Evolutionary conservation across 2,113 vertebrate species (phyloP).

Genomic region (Cyphomyrus plagiostoma): DNA sequence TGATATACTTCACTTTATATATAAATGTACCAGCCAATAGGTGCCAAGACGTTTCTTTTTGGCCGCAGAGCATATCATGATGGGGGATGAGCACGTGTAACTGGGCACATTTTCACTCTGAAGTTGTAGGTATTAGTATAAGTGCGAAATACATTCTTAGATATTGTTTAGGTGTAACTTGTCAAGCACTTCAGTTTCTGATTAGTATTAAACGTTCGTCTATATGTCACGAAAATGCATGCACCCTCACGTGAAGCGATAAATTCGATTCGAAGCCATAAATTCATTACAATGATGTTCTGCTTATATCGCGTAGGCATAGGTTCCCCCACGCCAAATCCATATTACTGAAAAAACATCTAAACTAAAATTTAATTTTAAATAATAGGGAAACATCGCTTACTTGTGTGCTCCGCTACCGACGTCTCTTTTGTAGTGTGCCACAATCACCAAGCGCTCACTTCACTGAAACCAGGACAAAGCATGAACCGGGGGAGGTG

Average conservation of each 20-base stretch:
- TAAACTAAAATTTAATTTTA: not conserved
- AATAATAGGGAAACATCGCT: not conserved
- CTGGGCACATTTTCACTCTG: not conserved
- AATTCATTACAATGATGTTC: not conserved
- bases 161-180: not conserved
- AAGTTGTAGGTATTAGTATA: not conserved
- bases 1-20: not conserved
- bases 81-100: not conserved
- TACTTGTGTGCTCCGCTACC: not conserved
- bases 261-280: not conserved
- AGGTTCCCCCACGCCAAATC: not conserved
- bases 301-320: not conserved
- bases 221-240: not conserved
- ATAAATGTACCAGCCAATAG: not conserved
- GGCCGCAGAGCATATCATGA: not conserved
- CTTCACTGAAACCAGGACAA: not conserved
- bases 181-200: not conserved
- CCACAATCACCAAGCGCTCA: not conserved
- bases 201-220: not conserved
- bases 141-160: not conserved
- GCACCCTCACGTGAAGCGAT: not conserved
- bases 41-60: not conserved
- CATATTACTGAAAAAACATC: not conserved
- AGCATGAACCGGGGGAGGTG: not conserved
- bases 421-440: not conserved